phyloP scores from a whole-genome alignment of 2,113 vertebrate species.

The Ailuropoda melanoleuca region DNA sequence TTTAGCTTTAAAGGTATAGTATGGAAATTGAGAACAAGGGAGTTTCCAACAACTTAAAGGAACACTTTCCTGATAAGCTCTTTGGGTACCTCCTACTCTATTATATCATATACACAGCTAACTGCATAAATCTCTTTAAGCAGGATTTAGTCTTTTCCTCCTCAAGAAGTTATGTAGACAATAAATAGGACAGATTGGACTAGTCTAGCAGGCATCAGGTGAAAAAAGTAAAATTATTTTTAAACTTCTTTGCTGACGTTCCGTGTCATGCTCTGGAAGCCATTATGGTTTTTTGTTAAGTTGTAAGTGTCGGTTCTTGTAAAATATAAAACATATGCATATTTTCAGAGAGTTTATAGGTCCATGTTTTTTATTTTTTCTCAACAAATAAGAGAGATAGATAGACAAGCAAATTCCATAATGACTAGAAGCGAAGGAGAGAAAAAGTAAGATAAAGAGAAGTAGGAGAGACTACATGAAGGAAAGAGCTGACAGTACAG shows the following conservation, averaged over 20 bases:
- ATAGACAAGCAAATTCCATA: neutral
- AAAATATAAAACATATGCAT: neutral
- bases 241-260: neutral
- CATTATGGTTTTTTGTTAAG: neutral
- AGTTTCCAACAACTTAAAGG: neutral
- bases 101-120: neutral
- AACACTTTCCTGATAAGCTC: neutral
- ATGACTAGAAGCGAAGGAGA: neutral
- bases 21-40: neutral
- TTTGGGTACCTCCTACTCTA: neutral
- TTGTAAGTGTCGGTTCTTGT: neutral
- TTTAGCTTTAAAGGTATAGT: neutral
- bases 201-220: neutral
- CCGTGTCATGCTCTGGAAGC: neutral
- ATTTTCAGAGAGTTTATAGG: neutral
- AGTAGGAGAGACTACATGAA: neutral
- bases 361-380: neutral
- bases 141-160: neutral
- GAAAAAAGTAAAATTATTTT: neutral
- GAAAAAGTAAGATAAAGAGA: neutral
- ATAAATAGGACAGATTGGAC: neutral
- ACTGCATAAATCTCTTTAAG: neutral
- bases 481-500: neutral
- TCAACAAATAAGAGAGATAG: neutral
- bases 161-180: neutral